Base-by-base conservation (phyloP, 2,797 vertebrate species). In the Geotrypetes seraphini region DNA sequence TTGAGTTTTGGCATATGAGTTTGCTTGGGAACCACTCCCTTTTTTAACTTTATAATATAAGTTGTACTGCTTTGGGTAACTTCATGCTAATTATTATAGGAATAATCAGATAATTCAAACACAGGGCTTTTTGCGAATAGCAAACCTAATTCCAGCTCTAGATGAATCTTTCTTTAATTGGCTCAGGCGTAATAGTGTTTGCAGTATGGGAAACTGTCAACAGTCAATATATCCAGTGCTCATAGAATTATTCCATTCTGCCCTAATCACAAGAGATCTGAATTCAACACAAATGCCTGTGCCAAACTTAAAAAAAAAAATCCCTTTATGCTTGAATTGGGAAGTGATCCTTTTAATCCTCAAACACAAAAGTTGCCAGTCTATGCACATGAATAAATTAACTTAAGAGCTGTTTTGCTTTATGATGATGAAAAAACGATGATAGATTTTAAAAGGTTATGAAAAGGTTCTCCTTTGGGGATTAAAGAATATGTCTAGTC, bases 11-110 rank as follows among this genome's bases (percentile, higher is more conserved):
- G n/a, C n/a, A n/a, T n/a, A n/a, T n/a, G n/a, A n/a, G n/a, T 38
- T 42, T 49, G 25, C 26, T 47, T 12, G 40, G 27, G 27, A 50
- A 39, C 28, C 28, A 50, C 33, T 20, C 26, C 44, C 34, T 47
- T 36, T 36, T 59, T 37, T 50, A 36, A 24, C 36, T 19, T 25
- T 54, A 12, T 12, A 43, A 45, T 43, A 31, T 18, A 60, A 21
- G 28, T 42, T 47, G 36, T 58, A 43, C 36, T 46, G n/a, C n/a
- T 51, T 22, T 45, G 36, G 15, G 35, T 37, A 25, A 50, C 5
- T 53, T 19, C 19, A 17, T 21, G 25, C 33, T 30, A 25, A 46
- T 39, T 31, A 61, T 22, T 24, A 33, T 11, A 8, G 9, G 12
- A 12, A 33, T 3, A 34, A 31, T 20, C 14, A 7, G 10, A 43